Conservation (phyloP, 2,888 invertebrate species). For the Apocheima hispidaria region DNA sequence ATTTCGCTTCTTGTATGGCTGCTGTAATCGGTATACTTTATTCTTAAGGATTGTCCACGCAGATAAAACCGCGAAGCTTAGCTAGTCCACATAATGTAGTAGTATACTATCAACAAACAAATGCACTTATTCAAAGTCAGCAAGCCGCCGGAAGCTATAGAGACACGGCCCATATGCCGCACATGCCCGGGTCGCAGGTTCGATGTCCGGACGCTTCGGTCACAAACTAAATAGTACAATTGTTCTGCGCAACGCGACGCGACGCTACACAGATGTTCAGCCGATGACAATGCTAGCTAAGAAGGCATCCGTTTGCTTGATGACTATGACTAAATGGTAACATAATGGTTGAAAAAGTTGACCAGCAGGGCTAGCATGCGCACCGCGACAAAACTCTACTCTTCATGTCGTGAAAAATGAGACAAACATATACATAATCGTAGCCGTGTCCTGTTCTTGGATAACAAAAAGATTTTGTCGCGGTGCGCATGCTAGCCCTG, state of each 20-base stretch:
- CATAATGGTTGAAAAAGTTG: neutral
- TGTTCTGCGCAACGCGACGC: slow-evolving; percentile 45
- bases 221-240: slow-evolving; percentile 58
- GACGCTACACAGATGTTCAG: slow-evolving; percentile 39
- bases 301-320: slow-evolving; percentile 12
- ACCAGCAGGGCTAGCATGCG: no score
- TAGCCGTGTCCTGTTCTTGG: no score
- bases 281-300: slow-evolving; percentile 43
- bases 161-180: slow-evolving; percentile 45
- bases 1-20: no score
- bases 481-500: no score
- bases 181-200: slow-evolving; percentile 49
- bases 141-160: slow-evolving; percentile 49
- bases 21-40: no score
- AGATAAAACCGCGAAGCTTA: no score
- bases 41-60: neutral
- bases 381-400: no score
- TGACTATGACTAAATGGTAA: slow-evolving; percentile 27
- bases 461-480: no score
- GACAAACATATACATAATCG: no score
- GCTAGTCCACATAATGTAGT: no score
- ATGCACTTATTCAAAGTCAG: slow-evolving; percentile 16
- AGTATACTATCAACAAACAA: neutral
- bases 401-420: no score
- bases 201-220: slow-evolving; percentile 58